Percentiles rank a stretch among this genome's conserved stretches.
These are phyloP conservation scores for Menidia beryllina DNA, from an alignment of 2,113 vertebrate species.

Conservation along the genomic window DNA sequence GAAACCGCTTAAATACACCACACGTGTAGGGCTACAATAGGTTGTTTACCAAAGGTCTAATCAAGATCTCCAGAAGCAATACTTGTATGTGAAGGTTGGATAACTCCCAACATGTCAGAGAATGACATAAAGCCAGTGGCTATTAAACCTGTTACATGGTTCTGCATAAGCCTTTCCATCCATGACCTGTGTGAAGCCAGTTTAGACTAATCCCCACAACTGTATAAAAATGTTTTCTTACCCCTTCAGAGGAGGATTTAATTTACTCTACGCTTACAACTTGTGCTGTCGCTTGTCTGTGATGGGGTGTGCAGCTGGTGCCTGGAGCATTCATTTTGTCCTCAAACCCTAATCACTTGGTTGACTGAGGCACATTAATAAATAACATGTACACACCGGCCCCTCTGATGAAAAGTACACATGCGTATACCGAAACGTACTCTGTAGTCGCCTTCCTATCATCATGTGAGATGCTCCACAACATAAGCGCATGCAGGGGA, in stretches of 20 bases:
- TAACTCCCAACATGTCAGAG: slow-evolving; percentile 17
- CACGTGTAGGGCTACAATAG: neutral
- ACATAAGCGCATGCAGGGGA: slow-evolving; percentile 2
- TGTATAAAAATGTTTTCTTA: slow-evolving; percentile 76
- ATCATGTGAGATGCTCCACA: slow-evolving; percentile 13
- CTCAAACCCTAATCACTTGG: slow-evolving; percentile 27
- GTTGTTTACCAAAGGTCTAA: neutral
- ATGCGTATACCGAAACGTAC: slow-evolving; percentile 25
- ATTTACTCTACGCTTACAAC: slow-evolving; percentile 70
- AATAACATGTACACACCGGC: slow-evolving; percentile 12
- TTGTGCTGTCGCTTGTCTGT: slow-evolving; percentile 39
- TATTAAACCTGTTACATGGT: slow-evolving; percentile 78
- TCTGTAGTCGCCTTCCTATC: slow-evolving; percentile 9
- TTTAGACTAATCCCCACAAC: slow-evolving; percentile 76
- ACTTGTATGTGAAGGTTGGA: slow-evolving; percentile 36
- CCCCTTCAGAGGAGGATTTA: slow-evolving; percentile 71
- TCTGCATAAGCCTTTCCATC: slow-evolving; percentile 70
- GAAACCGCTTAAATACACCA: neutral
- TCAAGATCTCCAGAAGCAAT: neutral
- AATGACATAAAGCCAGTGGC: slow-evolving; percentile 54
- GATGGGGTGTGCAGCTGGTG: slow-evolving; percentile 40
- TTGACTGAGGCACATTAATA: slow-evolving; percentile 28
- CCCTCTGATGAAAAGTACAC: slow-evolving; percentile 33
- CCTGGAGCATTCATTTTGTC: slow-evolving; percentile 57
- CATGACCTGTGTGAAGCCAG: slow-evolving; percentile 67